phyloP scores from a whole-genome alignment of 2,888 invertebrate genomes.

The Tineola bisselliella region DNA sequence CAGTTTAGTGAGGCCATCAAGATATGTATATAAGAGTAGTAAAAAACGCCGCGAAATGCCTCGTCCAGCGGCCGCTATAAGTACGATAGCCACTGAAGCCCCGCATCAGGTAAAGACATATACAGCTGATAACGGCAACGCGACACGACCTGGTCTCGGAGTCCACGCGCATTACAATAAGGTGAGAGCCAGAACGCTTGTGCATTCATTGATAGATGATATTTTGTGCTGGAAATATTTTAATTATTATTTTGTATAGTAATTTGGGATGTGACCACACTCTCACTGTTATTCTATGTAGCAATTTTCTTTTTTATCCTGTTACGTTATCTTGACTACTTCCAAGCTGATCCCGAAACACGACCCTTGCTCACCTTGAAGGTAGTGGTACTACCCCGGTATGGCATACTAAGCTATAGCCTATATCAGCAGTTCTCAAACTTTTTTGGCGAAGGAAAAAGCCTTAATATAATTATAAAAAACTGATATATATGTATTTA shows the following conservation, averaged over 20 bases:
- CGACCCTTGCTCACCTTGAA: too few relatives aligned
- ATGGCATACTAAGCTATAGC: too few relatives aligned
- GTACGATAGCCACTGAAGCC: conserved; percentile 71
- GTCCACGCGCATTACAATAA: conserved; percentile 91
- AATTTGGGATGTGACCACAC: too few relatives aligned
- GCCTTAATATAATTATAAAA: too few relatives aligned
- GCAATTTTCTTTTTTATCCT: too few relatives aligned
- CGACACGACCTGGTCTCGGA: conserved; percentile 76
- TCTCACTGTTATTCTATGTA: too few relatives aligned
- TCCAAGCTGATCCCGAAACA: too few relatives aligned
- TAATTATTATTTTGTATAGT: not conserved
- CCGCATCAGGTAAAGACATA: conserved; percentile 90
- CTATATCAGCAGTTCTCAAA: too few relatives aligned
- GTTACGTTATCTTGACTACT: too few relatives aligned
- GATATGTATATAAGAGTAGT: conserved; percentile 56
- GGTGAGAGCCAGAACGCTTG: conserved; percentile 72
- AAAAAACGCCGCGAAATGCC: conserved; percentile 55
- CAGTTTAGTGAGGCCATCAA: conserved; percentile 58
- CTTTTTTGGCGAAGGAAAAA: too few relatives aligned
- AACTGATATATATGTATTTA: too few relatives aligned
- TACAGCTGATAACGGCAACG: conserved; percentile 91
- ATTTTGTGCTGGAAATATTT: not conserved
- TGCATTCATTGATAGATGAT: conserved; percentile 26
- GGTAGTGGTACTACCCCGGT: too few relatives aligned
- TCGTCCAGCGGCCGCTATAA: conserved; percentile 50